phyloP scores from a whole-genome alignment of 2,113 vertebrate genomes.

The Oreocharis arfaki region DNA sequence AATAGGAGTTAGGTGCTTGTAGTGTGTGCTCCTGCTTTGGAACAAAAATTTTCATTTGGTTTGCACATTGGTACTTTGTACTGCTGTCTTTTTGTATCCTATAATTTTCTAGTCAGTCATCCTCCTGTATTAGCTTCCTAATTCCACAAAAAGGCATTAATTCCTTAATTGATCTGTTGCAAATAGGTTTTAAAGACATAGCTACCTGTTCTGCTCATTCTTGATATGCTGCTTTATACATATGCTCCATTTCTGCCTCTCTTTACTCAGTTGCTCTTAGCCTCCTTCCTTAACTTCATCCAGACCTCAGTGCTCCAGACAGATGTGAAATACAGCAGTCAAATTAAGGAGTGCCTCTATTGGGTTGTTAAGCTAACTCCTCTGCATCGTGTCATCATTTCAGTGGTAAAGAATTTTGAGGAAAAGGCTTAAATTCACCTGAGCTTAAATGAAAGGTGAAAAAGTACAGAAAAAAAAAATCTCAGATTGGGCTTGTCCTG shows the following conservation, averaged over 20 bases:
- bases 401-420: neutral
- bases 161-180: neutral
- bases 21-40: neutral
- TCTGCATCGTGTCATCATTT: neutral
- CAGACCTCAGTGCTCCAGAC: neutral
- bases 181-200: neutral
- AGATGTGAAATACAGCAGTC: neutral
- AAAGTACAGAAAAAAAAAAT: neutral
- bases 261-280: neutral
- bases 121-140: neutral
- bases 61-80: neutral
- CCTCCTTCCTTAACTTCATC: neutral
- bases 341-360: neutral
- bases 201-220: neutral
- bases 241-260: neutral
- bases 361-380: neutral
- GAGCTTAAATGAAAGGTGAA: neutral
- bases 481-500: neutral
- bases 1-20: neutral
- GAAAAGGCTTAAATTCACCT: neutral
- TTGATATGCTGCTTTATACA: neutral
- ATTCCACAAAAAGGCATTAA: neutral
- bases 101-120: neutral
- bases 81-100: neutral
- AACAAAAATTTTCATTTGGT: neutral